Conservation (phyloP, 2,797 vertebrate species). For the Falco berigora region DNA sequence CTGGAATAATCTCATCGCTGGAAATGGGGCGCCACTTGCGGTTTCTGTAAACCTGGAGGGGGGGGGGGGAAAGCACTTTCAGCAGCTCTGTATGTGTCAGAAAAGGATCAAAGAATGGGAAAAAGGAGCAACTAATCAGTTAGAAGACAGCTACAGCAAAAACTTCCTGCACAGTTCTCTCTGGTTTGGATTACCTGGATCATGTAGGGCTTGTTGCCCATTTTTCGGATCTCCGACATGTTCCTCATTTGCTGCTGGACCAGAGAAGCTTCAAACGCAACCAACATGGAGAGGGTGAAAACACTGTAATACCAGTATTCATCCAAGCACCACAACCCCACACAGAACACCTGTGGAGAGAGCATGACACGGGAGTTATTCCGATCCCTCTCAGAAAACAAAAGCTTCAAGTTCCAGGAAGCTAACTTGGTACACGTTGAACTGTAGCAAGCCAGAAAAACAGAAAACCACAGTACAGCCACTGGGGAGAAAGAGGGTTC, state of each 20-base stretch:
- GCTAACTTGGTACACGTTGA: not conserved
- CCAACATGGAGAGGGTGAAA: constrained; percentile 97
- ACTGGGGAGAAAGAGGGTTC: not conserved
- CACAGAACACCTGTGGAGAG: constrained; percentile 87
- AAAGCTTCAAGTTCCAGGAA: not conserved
- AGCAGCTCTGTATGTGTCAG: not conserved
- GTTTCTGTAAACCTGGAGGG: constrained; percentile 87
- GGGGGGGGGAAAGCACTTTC: too few relatives aligned
- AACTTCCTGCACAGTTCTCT: rapidly evolving
- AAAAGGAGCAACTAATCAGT: not conserved
- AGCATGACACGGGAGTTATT: rapidly evolving
- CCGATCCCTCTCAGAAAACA: not conserved
- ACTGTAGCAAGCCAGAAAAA: not conserved
- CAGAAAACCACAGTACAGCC: not conserved
- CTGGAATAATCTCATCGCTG: constrained; percentile 91
- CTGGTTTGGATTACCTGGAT: constrained; percentile 80
- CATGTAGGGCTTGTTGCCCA: constrained; percentile 95
- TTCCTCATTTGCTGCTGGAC: constrained; percentile 98
- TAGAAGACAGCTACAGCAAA: not conserved
- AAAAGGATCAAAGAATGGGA: not conserved
- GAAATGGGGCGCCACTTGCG: constrained; percentile 95
- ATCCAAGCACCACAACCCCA: constrained; percentile 95
- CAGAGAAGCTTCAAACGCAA: constrained; percentile 94
- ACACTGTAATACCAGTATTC: constrained; percentile 99
- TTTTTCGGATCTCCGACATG: constrained; percentile 92